Conservation (phyloP, 1,140 invertebrate genomes). For the Drosophila ficusphila region DNA sequence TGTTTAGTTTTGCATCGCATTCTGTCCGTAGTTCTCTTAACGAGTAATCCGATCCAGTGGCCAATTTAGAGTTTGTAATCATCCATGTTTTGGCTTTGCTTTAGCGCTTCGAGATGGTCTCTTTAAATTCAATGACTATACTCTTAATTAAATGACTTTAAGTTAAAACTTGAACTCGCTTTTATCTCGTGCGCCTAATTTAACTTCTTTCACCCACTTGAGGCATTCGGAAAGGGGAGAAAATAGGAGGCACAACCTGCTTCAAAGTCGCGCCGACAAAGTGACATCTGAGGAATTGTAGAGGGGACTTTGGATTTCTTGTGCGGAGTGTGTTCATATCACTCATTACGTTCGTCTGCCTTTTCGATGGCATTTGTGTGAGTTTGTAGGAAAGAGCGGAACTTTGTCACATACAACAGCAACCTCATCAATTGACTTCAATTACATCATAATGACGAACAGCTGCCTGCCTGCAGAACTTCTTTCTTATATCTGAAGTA, state of each 20-base stretch:
- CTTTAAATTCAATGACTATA: no score
- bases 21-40: neutral
- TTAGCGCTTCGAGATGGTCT: no score
- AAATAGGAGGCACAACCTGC: conserved; percentile 9
- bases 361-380: conserved; percentile 6
- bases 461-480: conserved; percentile 34
- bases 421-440: conserved; percentile 55
- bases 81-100: conserved; percentile 17
- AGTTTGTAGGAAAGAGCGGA: neutral
- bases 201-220: conserved; percentile 56
- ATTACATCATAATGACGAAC: conserved; percentile 37
- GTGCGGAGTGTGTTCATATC: conserved; percentile 7
- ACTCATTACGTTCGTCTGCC: conserved; percentile 18
- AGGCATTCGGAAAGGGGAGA: conserved; percentile 1
- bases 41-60: neutral
- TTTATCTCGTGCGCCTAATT: conserved; percentile 37
- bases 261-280: conserved; percentile 50
- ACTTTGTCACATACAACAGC: conserved; percentile 1
- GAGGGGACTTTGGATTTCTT: neutral
- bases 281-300: conserved; percentile 34
- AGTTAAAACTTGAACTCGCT: no score
- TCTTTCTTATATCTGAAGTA: conserved; percentile 6
- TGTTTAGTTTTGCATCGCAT: conserved; percentile 29
- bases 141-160: no score
- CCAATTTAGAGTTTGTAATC: conserved; percentile 30